Evolutionary conservation across 2,797 vertebrate species (phyloP), one percentile per base, ranked within the genome.

Genomic region (Macropodus opercularis): DNA sequence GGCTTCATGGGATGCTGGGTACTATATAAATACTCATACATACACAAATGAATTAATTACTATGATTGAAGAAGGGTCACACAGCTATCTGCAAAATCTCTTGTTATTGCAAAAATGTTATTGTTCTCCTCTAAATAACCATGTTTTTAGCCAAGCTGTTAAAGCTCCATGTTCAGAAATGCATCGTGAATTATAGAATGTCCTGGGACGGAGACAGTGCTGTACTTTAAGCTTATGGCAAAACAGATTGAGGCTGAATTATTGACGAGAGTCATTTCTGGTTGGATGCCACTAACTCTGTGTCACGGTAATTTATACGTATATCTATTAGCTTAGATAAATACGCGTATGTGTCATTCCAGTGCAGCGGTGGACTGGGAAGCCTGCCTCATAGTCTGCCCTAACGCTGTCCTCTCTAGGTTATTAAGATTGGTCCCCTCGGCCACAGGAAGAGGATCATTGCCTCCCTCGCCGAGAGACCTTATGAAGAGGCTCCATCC

Each of bases 371-470:
- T 36, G 17, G 26, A 24, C 23, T 57, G 31, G 14, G 55, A 72
- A 21, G 59, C 63, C 53, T 41, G 39, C 34, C 36, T 77, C 8
- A 72, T 32, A 2, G 31, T 62, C 36, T 48, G 47, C 23, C 22
- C 41, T 41, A 27, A 29, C 40, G 36, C 34, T 74, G n/a, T 70
- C 59, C 31, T 50, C 61, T 63, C 5, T 23, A 99, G 97, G 98
- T 98, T 65, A 85, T 99, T 47, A 99, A 99, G 52, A 94, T 99
- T 18, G 94, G 94, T 26, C 90, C 95, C 68, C 92, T 98, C 8
- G 97, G 98, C 58, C 98, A 99, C 88, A 94, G 97, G 53, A 98
- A 98, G 84, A 90, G 98, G 75, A 97, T 99, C 85, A 96, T 98
- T 0, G 96, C 96, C 43, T 98, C 98, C 3, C 90, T 99, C 24